Evolutionary conservation across 2,113 vertebrate species (phyloP).

Genomic region (Cervus canadensis): DNA sequence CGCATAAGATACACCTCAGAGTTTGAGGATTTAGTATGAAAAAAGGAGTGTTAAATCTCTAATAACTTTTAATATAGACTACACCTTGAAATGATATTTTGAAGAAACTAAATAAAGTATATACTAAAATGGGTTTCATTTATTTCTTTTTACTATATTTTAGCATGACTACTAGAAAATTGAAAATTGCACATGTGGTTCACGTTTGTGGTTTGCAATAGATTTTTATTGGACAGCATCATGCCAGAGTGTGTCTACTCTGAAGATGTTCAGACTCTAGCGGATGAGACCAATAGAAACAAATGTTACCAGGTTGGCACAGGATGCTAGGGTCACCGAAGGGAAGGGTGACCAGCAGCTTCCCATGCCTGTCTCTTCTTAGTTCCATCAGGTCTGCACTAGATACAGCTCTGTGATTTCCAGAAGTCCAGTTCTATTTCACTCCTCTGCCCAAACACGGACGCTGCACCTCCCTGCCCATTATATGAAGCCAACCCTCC

Average conservation of each 20-base stretch:
- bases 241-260: background rate
- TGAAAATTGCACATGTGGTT: background rate
- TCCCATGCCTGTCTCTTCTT: background rate
- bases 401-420: background rate
- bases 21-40: background rate
- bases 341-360: too few species aligned
- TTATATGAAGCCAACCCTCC: background rate
- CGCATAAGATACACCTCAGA: background rate
- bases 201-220: background rate
- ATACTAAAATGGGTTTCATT: background rate
- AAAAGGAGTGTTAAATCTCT: background rate
- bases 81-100: background rate
- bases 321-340: background rate
- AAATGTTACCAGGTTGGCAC: background rate
- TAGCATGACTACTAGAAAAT: background rate
- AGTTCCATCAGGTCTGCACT: background rate
- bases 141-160: background rate
- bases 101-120: background rate
- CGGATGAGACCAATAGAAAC: background rate
- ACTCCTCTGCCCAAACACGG: background rate
- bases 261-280: background rate
- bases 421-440: background rate
- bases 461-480: background rate
- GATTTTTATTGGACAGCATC: background rate
- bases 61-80: constrained; percentile 9